Evolutionary conservation across 37 sponge, comb jelly and placozoan genomes (phyloP).

Genomic region (Geodia barretti): DNA sequence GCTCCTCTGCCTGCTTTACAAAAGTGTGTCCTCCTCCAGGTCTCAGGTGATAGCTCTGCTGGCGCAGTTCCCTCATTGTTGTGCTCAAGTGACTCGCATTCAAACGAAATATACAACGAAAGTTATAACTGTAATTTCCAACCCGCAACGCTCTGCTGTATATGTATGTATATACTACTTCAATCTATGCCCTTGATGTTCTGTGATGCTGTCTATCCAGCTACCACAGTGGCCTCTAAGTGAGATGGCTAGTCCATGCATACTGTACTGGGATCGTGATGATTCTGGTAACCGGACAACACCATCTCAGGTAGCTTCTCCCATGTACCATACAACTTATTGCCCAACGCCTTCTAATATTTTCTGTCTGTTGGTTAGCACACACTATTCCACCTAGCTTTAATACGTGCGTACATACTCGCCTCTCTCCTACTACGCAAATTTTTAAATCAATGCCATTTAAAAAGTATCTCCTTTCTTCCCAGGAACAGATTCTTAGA

Average conservation of each 20-base stretch:
- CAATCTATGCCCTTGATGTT: neutral
- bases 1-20: no score
- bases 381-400: no score
- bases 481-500: no score
- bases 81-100: slow-evolving; percentile 52
- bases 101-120: slow-evolving; percentile 25
- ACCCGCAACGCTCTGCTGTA: neutral
- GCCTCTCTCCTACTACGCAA: no score
- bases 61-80: slow-evolving; percentile 19
- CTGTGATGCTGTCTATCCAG: slow-evolving; percentile 15
- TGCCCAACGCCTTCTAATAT: no score
- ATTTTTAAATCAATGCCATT: no score
- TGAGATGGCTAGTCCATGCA: slow-evolving; percentile 54
- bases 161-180: neutral
- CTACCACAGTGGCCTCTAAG: slow-evolving; percentile 36
- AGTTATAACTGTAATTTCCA: neutral
- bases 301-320: slow-evolving; percentile 18
- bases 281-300: slow-evolving; percentile 35
- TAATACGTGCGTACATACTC: no score
- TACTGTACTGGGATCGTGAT: slow-evolving; percentile 61
- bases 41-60: slow-evolving; percentile 58
- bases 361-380: no score
- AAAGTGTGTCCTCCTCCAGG: slow-evolving; percentile 23
- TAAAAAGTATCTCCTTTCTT: no score
- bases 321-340: no score